phyloP scores from a whole-genome alignment of 2,888 invertebrate species.

The Papilio gigon region DNA sequence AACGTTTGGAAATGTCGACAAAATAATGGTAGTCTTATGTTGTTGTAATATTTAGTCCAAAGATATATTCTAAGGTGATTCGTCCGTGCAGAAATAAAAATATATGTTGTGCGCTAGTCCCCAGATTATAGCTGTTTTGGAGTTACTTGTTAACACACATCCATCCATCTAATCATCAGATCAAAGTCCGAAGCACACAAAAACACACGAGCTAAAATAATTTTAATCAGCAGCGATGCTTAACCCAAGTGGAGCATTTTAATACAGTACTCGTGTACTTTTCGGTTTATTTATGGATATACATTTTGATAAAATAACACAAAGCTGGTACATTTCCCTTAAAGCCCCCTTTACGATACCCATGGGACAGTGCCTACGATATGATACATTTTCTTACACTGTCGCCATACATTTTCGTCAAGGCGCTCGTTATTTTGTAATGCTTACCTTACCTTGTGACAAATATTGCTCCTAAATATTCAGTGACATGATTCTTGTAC shows the following conservation, averaged over 20 bases:
- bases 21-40: too few relatives aligned
- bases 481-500: conserved; percentile 7
- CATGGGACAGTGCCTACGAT: conserved; percentile 14
- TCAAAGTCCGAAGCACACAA: too few relatives aligned
- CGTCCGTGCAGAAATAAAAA: too few relatives aligned
- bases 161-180: too few relatives aligned
- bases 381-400: conserved; percentile 24
- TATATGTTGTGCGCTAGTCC: too few relatives aligned
- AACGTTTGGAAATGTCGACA: too few relatives aligned
- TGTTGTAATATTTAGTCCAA: too few relatives aligned
- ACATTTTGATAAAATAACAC: neutral
- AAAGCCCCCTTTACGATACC: conserved; percentile 14
- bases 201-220: neutral
- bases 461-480: conserved; percentile 15
- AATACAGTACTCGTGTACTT: neutral
- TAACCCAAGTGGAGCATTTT: neutral
- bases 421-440: conserved; percentile 13
- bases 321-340: conserved; percentile 13
- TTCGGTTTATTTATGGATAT: neutral
- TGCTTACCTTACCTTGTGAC: neutral
- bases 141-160: too few relatives aligned
- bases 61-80: too few relatives aligned
- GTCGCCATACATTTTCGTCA: conserved; percentile 25
- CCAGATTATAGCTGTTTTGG: too few relatives aligned
- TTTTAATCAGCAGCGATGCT: neutral